These are phyloP conservation scores for Tridacna gigas DNA, from an alignment of 2,888 invertebrate species.

Conservation along the genomic window DNA sequence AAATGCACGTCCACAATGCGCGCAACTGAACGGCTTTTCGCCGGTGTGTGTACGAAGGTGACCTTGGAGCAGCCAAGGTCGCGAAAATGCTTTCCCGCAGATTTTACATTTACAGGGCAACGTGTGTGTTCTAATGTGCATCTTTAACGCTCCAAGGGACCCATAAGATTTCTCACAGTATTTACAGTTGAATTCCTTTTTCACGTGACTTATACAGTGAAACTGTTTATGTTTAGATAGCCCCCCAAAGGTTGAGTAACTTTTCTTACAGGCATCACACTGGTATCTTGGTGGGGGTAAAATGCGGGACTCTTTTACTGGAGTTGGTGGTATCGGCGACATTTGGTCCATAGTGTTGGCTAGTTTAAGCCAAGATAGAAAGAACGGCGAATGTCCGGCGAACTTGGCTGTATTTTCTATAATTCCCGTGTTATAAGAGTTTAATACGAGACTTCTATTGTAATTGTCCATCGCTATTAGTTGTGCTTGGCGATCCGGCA, in stretches of 20 bases:
- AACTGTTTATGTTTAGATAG: slow-evolving; percentile 97
- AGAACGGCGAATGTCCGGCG: slow-evolving; percentile 40
- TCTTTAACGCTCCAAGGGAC: slow-evolving; percentile 97
- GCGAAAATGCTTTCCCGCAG: slow-evolving; percentile 98
- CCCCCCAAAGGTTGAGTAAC: slow-evolving; percentile 97
- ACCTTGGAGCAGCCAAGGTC: slow-evolving; percentile 98
- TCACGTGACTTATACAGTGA: slow-evolving; percentile 94
- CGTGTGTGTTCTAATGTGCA: slow-evolving; percentile 99
- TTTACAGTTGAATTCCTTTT: slow-evolving; percentile 97
- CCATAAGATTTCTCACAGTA: slow-evolving; percentile 98
- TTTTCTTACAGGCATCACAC: slow-evolving; percentile 96
- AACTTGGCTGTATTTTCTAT: background rate
- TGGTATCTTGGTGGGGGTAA: slow-evolving; percentile 87
- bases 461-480: slow-evolving; percentile 40
- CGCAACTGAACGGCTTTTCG: slow-evolving; percentile 98
- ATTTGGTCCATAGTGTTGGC: slow-evolving; percentile 28
- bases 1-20: slow-evolving; percentile 97
- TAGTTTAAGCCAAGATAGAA: slow-evolving; percentile 58
- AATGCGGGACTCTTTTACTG: slow-evolving; percentile 53
- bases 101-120: slow-evolving; percentile 98
- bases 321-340: slow-evolving; percentile 45
- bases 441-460: slow-evolving; percentile 24
- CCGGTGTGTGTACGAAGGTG: slow-evolving; percentile 99
- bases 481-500: slow-evolving; percentile 55
- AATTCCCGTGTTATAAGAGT: background rate